Percentiles rank a stretch among this genome's conserved stretches.
Conservation (phyloP, 1,140 invertebrate genomes). For the Caenorhabditis briggsae region DNA sequence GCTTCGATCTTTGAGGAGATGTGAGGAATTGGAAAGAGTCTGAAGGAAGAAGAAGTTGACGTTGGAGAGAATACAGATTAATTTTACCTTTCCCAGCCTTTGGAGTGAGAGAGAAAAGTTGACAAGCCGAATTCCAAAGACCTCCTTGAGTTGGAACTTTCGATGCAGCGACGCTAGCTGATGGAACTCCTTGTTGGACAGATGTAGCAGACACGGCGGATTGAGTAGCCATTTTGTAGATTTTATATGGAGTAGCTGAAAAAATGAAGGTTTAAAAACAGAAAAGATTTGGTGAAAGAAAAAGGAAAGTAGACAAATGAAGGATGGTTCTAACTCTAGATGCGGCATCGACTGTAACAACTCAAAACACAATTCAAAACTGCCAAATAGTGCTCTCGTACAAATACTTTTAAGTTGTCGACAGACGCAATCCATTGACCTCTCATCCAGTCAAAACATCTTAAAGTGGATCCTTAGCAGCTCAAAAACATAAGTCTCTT, state of each 20-base stretch:
- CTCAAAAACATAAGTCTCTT: constrained; percentile 1
- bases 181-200: constrained; percentile 4
- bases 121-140: neutral
- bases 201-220: constrained; percentile 5
- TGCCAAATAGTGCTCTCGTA: neutral
- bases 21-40: constrained; percentile 40
- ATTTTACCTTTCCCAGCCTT: constrained; percentile 10
- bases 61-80: neutral
- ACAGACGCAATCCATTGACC: neutral
- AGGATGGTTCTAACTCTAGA: neutral
- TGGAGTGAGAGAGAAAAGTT: constrained; percentile 32
- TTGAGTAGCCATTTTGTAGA: constrained; percentile 36
- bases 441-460: neutral
- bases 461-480: neutral
- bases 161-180: neutral
- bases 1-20: constrained; percentile 41
- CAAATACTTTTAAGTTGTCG: neutral
- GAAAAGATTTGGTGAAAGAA: neutral
- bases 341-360: neutral
- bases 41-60: neutral
- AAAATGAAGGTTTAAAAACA: neutral
- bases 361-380: constrained; percentile 36
- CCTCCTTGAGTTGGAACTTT: constrained; percentile 4
- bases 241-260: neutral
- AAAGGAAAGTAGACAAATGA: neutral